Percentiles rank a stretch among this genome's conserved stretches.
Evolutionary conservation across 2,888 invertebrate genomes (phyloP).

Genomic region (Mesopsocus fuscifrons): DNA sequence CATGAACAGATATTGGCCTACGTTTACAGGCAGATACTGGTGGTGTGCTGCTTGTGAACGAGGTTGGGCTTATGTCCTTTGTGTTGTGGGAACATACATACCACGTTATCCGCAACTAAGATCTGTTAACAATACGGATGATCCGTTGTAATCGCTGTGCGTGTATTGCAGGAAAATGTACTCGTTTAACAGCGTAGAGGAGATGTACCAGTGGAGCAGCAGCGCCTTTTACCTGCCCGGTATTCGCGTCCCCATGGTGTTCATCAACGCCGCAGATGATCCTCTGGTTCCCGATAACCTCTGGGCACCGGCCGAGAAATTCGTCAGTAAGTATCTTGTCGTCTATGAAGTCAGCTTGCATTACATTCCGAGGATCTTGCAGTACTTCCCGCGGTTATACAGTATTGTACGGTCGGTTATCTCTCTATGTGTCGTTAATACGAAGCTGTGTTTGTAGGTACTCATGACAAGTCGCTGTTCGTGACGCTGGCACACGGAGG

Average conservation of each 20-base stretch:
- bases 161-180: constrained; percentile 45
- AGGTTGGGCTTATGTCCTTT: too few relatives aligned
- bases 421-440: neutral
- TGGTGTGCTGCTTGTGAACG: too few relatives aligned
- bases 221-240: constrained; percentile 58
- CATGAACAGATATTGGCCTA: too few relatives aligned
- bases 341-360: too few relatives aligned
- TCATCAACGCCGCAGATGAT: constrained; percentile 81
- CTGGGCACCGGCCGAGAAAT: constrained; percentile 47
- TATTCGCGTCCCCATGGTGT: constrained; percentile 71
- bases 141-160: too few relatives aligned
- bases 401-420: neutral
- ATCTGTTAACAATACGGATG: too few relatives aligned
- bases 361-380: too few relatives aligned
- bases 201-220: constrained; percentile 72
- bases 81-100: too few relatives aligned
- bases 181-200: constrained; percentile 56
- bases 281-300: constrained; percentile 72
- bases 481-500: constrained; percentile 80
- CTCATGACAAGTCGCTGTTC: constrained; percentile 48
- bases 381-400: constrained; percentile 7
- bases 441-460: too few relatives aligned
- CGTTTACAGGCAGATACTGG: too few relatives aligned
- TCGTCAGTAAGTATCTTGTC: constrained; percentile 43
- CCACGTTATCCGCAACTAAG: too few relatives aligned